A percentile compares a stretch with the other conserved stretches of the same genome.
These are phyloP conservation scores for Gibbula magus DNA, from an alignment of 2,888 invertebrate genomes.

Conservation along the genomic window DNA sequence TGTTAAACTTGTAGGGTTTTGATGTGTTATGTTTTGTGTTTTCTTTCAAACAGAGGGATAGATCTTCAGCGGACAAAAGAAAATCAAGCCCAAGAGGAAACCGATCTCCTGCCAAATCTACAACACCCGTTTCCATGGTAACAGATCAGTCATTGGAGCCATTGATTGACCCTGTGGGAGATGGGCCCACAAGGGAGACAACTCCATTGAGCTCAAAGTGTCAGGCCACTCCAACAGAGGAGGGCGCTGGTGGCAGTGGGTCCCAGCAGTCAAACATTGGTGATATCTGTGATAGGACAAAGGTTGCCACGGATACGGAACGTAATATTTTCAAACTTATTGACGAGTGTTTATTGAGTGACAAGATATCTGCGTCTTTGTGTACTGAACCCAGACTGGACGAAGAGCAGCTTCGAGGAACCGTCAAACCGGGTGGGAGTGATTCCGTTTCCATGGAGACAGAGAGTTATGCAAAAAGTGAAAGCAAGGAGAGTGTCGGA, in stretches of 20 bases:
- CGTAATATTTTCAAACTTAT: conserved; percentile 6
- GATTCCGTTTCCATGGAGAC: conserved; percentile 32
- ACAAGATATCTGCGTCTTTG: neutral
- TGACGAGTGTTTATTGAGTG: conserved; percentile 10
- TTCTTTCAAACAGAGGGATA: neutral
- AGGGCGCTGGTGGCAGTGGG: no score
- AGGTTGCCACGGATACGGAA: neutral
- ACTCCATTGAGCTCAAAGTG: neutral
- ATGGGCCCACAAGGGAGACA: neutral
- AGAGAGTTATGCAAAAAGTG: conserved; percentile 17
- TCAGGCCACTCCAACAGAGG: neutral
- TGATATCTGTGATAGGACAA: conserved; percentile 11
- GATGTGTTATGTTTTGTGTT: neutral
- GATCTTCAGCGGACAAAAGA: conserved; percentile 7
- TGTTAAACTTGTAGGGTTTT: no score
- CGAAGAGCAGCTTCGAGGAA: neutral
- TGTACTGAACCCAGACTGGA: neutral
- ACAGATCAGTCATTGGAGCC: neutral
- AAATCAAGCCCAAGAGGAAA: neutral
- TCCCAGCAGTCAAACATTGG: neutral
- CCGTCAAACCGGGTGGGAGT: neutral
- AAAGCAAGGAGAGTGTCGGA: neutral
- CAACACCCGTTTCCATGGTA: neutral
- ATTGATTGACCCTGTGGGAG: neutral
- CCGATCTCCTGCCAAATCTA: neutral